Evolutionary conservation across 2,113 vertebrate species (phyloP).

Genomic region (Stictonetta naevosa): DNA sequence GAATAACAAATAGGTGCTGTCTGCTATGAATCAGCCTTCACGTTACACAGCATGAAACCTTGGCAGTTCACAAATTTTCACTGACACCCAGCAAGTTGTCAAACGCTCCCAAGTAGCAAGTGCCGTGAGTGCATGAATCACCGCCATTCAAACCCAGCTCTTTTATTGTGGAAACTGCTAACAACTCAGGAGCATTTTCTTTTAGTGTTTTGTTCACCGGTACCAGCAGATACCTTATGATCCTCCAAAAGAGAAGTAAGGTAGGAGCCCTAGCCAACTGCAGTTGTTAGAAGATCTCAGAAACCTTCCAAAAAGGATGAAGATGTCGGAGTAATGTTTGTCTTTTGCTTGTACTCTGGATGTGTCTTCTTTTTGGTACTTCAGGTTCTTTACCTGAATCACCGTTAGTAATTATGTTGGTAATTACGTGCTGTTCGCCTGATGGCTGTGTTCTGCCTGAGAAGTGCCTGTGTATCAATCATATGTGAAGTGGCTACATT

Average conservation of each 20-base stretch:
- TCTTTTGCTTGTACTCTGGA: not conserved
- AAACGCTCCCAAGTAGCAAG: not conserved
- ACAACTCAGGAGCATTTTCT: not conserved
- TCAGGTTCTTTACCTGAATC: not conserved
- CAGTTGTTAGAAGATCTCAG: not conserved
- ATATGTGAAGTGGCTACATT: not conserved
- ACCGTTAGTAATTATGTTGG: not conserved
- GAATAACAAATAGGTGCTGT: slow-evolving; percentile 21
- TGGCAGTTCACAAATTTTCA: slow-evolving; percentile 31
- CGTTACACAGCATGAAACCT: not conserved
- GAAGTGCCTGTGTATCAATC: not conserved
- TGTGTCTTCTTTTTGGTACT: not conserved
- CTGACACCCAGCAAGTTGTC: not conserved
- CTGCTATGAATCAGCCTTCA: not conserved
- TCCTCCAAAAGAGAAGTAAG: not conserved
- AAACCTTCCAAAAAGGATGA: not conserved
- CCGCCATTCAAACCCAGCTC: not conserved
- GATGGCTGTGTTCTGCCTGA: not conserved
- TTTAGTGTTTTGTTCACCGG: not conserved
- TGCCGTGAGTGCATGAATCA: not conserved
- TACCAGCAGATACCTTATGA: not conserved
- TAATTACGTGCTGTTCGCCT: not conserved
- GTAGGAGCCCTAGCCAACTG: not conserved
- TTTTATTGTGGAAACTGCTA: not conserved
- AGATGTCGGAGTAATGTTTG: not conserved